Evolutionary conservation across 1,140 invertebrate genomes (phyloP), one percentile per base, ranked within the genome.

Genomic region (Hypothenemus hampei): DNA sequence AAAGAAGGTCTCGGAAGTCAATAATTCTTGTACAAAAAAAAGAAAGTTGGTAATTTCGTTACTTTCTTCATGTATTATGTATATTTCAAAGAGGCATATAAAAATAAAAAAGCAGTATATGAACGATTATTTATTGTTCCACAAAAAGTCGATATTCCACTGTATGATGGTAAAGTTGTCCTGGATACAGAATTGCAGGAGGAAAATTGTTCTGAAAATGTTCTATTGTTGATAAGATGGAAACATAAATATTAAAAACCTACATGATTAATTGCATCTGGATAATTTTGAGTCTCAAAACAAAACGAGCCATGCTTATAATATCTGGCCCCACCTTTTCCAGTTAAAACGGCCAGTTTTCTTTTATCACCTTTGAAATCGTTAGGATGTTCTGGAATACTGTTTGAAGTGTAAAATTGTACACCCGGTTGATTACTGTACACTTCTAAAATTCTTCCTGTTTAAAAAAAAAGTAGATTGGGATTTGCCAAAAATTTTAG

Each of bases 211-310:
- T 65, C 83, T 86, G 73, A 10, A 62, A 64, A 44, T 37, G 16
- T 13, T 56, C 31, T 15, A 36, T 5, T 4, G 40, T 16, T 26
- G 41, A 22, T 46, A 46, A 49, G 3, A 3, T 23, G 13, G 5
- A 37, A 40, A 31, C 31, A 7, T 40, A 46, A 29, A n/a, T 46
- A 26, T 5, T 3, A 18, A 18, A 37, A 4, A 61, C 61, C 56
- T 54, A 63, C 63, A 70, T 93, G 80, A 75, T 97, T 92, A 1
- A 93, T 73, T 4, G 93, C 88, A 74, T 97, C 87, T 0, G 93
- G 93, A 76, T 85, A 97, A 65, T 90, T 89, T 72, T 97, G 92
- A 0, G 93, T 91, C 72, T 97, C 91, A 26, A 96, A 74, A 67
- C 89, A 95, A 57, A 97, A 85, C 1, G 85, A 88, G 0, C 83